phyloP scores from a whole-genome alignment of 2,797 vertebrate genomes.

The Sus cebifrons region DNA sequence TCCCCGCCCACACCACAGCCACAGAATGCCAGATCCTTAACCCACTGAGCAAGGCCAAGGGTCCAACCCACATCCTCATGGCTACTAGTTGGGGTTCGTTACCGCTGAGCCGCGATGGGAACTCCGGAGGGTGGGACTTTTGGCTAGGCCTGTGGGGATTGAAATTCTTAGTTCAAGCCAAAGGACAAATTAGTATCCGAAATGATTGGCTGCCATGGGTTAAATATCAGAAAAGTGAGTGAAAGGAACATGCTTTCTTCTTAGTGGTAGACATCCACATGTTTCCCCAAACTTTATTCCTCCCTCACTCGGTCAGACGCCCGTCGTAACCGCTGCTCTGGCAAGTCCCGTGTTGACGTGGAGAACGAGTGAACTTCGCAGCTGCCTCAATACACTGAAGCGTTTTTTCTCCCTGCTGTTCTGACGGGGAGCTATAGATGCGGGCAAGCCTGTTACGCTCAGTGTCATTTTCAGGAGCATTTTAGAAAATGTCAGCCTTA shows the following conservation, averaged over 20 bases:
- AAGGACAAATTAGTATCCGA: constrained; percentile 52
- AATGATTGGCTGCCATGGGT: constrained; percentile 66
- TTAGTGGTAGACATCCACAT: constrained; percentile 80
- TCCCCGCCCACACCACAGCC: too few species aligned
- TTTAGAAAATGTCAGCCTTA: constrained; percentile 63
- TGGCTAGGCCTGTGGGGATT: not conserved
- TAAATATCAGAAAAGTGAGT: constrained; percentile 79
- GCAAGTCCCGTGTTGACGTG: constrained; percentile 85
- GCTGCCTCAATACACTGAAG: constrained; percentile 82
- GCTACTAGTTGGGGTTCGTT: too few species aligned
- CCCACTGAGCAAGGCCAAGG: too few species aligned
- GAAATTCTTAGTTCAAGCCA: not conserved
- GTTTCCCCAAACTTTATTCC: constrained; percentile 77
- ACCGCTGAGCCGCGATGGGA: too few species aligned
- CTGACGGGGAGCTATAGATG: constrained; percentile 50
- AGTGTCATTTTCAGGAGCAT: constrained; percentile 59
- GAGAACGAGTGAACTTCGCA: constrained; percentile 84
- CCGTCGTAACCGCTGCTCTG: constrained; percentile 78
- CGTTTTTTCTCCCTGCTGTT: constrained; percentile 62
- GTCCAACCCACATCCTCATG: too few species aligned
- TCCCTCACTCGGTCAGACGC: constrained; percentile 80
- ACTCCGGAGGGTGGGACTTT: not conserved
- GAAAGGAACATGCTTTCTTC: constrained; percentile 73
- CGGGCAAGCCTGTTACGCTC: constrained; percentile 56
- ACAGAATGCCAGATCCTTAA: too few species aligned